Evolutionary conservation across 2,113 vertebrate species (phyloP), one percentile per base, ranked within the genome.

Genomic region (Siniperca chuatsi): DNA sequence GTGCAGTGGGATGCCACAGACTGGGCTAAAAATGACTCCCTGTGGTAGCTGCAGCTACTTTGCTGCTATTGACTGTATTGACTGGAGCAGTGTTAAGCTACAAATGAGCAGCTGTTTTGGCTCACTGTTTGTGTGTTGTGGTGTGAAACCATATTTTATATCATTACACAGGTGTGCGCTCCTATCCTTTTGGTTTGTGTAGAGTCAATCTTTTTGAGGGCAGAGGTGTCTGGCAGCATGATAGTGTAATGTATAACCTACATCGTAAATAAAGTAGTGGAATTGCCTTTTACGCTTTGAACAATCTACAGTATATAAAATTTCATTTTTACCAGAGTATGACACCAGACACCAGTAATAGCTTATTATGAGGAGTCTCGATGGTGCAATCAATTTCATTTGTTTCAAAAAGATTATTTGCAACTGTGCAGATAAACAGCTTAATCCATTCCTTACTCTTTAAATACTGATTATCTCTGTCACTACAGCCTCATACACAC

Each of bases 91-190:
- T 40, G 42, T 81, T 75, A 58, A 62, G 46, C 71, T 37, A 65
- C 69, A 85, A 70, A 79, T 60, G 74, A 81, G 68, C 61, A 74
- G 61, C 85, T 66, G 87, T 60, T 79, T 12, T 5, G 25, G 21
- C 69, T 61, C 62, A 10, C 7, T 0, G 46, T 78, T 55, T 18
- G 64, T 10, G 35, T 37, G 69, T 6, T 46, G 11, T 42, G 21
- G 50, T 42, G 61, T 73, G 46, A 58, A 84, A 69, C 44, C 18
- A 25, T 68, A 60, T 50, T 60, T 79, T 23, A 58, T 79, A 64
- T 58, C 62, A 64, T 65, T 35, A n/a, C 23, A 35, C 42, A 2
- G 33, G n/a, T 50, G 16, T 60, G 33, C 29, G 29, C 42, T 16
- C 7, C 18, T 46, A 18, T 66, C 40, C 44, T 15, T 25, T 20